A percentile compares a stretch with the other conserved stretches of the same genome.
Evolutionary conservation across 2,797 vertebrate species (phyloP).

Genomic region (Lophotriccus pileatus): DNA sequence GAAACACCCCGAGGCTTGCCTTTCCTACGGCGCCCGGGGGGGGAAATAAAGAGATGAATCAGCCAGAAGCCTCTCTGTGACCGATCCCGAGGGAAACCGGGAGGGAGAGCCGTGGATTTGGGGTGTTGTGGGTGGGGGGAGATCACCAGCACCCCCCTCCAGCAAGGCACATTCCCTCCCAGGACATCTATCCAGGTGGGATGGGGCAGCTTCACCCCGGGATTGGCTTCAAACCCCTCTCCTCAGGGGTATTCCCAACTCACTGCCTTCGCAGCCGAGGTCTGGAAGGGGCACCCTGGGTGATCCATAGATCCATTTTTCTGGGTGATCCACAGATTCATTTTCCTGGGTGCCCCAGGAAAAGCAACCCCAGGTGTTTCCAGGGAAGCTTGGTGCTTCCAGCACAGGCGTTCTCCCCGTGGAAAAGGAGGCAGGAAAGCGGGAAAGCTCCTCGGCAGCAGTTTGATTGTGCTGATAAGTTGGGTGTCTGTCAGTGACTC

Average conservation of each 20-base stretch:
- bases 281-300: not conserved
- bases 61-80: not conserved
- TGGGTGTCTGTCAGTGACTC: not conserved
- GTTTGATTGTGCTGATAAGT: not conserved
- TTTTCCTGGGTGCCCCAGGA: not conserved
- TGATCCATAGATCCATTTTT: rapidly evolving
- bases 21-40: not conserved
- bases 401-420: rapidly evolving
- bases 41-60: slow-evolving; percentile 27
- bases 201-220: not conserved
- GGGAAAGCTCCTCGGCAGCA: not conserved
- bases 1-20: slow-evolving; percentile 40
- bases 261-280: not conserved
- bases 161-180: rapidly evolving
- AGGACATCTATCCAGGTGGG: rapidly evolving
- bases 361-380: not conserved
- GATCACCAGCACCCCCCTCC: rapidly evolving
- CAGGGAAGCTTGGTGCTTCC: not conserved
- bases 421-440: not conserved
- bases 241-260: not conserved
- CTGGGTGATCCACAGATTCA: rapidly evolving
- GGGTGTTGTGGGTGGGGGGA: rapidly evolving
- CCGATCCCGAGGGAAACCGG: not conserved
- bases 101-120: rapidly evolving
- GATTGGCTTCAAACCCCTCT: rapidly evolving